Conservation (phyloP, 2,797 vertebrate genomes). For the Lerista edwardsae region DNA sequence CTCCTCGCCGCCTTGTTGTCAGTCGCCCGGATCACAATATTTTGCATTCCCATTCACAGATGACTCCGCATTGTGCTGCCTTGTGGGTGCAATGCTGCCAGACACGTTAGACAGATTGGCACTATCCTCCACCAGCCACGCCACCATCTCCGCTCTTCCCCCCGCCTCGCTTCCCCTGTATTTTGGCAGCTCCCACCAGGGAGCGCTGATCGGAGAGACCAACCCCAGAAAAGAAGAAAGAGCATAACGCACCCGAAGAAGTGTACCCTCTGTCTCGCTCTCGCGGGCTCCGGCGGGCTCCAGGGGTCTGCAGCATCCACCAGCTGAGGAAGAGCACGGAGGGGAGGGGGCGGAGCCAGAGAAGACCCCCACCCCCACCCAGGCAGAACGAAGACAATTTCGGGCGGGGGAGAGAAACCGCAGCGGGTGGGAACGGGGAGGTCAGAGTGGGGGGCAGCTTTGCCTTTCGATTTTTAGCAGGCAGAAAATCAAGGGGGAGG, state of each 20-base stretch:
- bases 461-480: neutral
- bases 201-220: neutral
- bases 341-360: neutral
- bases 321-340: neutral
- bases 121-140: neutral
- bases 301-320: neutral
- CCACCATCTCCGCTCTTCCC: neutral
- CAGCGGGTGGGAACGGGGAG: neutral
- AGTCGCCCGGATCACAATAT: neutral
- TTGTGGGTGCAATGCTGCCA: neutral
- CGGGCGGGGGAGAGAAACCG: neutral
- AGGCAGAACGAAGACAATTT: neutral
- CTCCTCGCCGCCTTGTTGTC: neutral
- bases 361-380: neutral
- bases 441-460: neutral
- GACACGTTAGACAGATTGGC: neutral
- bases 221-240: no score
- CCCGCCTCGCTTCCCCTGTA: neutral
- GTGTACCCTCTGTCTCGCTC: neutral
- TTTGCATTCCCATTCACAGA: neutral
- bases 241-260: conserved; percentile 21
- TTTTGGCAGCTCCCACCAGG: neutral
- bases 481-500: neutral
- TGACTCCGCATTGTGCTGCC: neutral
- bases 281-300: neutral